These are phyloP conservation scores for Empis livida DNA, from an alignment of 2,888 invertebrate genomes.

Conservation along the genomic window DNA sequence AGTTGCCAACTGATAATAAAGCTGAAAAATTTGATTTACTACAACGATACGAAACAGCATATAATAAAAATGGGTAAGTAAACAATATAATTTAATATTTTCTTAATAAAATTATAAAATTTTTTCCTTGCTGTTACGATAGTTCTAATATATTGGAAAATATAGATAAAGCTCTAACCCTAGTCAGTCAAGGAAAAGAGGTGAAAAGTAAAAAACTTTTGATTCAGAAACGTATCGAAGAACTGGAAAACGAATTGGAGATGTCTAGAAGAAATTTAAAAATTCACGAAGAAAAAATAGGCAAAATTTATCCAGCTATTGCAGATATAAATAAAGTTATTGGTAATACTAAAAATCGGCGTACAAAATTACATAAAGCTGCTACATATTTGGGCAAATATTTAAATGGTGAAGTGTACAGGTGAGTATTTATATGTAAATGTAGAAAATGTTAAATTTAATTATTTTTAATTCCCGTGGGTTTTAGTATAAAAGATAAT, in stretches of 20 bases:
- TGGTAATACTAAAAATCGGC: slow-evolving; percentile 23
- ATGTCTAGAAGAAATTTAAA: slow-evolving; percentile 19
- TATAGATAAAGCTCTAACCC: slow-evolving; percentile 25
- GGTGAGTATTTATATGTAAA: slow-evolving; percentile 12
- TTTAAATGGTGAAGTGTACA: slow-evolving; percentile 21
- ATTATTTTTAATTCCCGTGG: no score
- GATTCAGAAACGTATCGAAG: slow-evolving; percentile 22
- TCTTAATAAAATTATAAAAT: not conserved
- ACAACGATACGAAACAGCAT: slow-evolving; percentile 23
- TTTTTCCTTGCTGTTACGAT: slow-evolving; percentile 3
- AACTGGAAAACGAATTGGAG: slow-evolving; percentile 24
- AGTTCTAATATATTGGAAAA: slow-evolving; percentile 26
- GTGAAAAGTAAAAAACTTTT: slow-evolving; percentile 25
- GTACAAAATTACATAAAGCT: slow-evolving; percentile 22
- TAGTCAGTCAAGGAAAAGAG: slow-evolving; percentile 25
- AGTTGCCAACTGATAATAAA: not conserved
- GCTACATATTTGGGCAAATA: slow-evolving; percentile 24
- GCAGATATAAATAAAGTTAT: slow-evolving; percentile 25
- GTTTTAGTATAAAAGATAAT: slow-evolving; percentile 24
- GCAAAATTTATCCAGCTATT: slow-evolving; percentile 28
- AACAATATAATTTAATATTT: not conserved
- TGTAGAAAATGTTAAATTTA: no score
- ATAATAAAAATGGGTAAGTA: slow-evolving; percentile 24
- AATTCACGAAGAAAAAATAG: slow-evolving; percentile 23
- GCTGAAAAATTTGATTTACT: not conserved